These are phyloP conservation scores for Aphodius sticticus DNA, from an alignment of 2,888 invertebrate genomes.

Conservation along the genomic window DNA sequence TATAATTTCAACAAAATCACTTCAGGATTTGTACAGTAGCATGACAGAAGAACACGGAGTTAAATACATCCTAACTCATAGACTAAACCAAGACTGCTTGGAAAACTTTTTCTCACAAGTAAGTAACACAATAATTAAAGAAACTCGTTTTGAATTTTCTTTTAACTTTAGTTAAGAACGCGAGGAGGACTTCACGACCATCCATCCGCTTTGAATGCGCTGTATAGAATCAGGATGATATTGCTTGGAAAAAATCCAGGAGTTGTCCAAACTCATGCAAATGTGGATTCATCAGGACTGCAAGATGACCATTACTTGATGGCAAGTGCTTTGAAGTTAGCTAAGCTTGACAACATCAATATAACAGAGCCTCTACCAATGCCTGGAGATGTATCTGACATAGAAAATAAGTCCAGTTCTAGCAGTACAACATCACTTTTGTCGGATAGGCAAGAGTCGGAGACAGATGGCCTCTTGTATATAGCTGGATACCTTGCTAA, in stretches of 20 bases:
- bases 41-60: slow-evolving; percentile 29
- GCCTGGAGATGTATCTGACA: not conserved
- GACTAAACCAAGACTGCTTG: slow-evolving; percentile 40
- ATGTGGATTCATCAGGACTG: not conserved
- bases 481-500: too few relatives aligned
- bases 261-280: not conserved
- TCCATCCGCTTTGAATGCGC: slow-evolving; percentile 39
- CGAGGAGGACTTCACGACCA: slow-evolving; percentile 41
- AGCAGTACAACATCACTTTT: not conserved
- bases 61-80: slow-evolving; percentile 37
- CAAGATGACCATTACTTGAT: not conserved
- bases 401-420: not conserved
- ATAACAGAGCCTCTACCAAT: not conserved
- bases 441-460: not conserved
- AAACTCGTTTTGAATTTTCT: not conserved
- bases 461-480: slow-evolving; percentile 19
- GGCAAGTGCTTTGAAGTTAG: not conserved
- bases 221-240: slow-evolving; percentile 39
- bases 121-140: slow-evolving; percentile 7
- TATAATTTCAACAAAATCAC: slow-evolving; percentile 37
- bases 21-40: slow-evolving; percentile 33
- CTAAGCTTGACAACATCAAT: not conserved
- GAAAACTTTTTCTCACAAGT: slow-evolving; percentile 38
- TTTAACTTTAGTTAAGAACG: slow-evolving; percentile 21
- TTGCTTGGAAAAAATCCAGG: slow-evolving; percentile 36